Base-by-base conservation (phyloP, 2,888 invertebrate species). In the Torymus auratus region DNA sequence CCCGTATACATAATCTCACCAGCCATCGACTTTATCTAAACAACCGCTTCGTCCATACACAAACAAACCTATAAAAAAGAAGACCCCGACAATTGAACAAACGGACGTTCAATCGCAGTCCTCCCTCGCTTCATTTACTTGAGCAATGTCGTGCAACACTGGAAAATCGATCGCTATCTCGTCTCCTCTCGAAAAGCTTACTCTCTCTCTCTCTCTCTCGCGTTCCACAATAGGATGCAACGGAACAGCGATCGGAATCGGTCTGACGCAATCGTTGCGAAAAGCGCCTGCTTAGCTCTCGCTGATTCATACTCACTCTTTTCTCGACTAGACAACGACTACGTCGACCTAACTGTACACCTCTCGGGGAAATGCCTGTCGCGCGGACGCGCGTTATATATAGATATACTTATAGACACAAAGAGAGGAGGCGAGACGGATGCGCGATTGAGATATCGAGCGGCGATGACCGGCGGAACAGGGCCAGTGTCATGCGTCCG, bases 161-260 rank as follows among this genome's bases (percentile, higher is more conserved):
- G 52, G 41, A 65, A 65, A 65, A 65, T 65, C 14, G 65, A 65
- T 65, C 65, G 7, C 17, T 52, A 65, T 65, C 65, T n/a, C 41
- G 2, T 11, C 58, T 60, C 10, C 15, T 15, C 11, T 15, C 10
- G 52, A 7, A 28, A 28, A 28, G 28, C 28, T 28, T 28, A 20
- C 70, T 75, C 41, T 71, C 71, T 56, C 52, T 71, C 71, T 56
- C 52, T 74, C 20, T 20, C 20, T 58, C 7, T 72, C 61, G 12
- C 61, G 23, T 61, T 23, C 23, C 20, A 61, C 61, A 61, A 61
- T 61, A 28, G 28, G 61, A 61, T 61, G 58, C 61, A 20, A 61
- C 23, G 23, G 20, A 20, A 60, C 56, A 60, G 17, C 80, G 78
- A 81, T 81, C 83, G 84, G 84, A 83, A 82, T 72, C 78, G 79